Evolutionary conservation across 2,113 vertebrate species (phyloP).

Genomic region (Pao palembangensis): DNA sequence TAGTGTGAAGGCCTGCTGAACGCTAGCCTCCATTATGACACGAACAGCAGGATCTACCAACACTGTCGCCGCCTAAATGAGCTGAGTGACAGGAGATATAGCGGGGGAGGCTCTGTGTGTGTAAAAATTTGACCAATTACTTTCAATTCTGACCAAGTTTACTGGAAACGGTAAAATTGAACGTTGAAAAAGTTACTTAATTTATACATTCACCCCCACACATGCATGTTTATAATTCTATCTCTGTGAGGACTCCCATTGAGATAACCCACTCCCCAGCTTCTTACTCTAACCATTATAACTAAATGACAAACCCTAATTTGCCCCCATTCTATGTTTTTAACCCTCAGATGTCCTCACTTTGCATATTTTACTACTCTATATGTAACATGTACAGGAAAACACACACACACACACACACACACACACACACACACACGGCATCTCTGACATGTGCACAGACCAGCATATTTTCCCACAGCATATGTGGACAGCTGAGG

Average conservation of each 20-base stretch:
- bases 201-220: neutral
- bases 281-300: no score
- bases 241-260: no score
- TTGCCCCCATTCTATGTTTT: no score
- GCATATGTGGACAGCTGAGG: constrained; percentile 33
- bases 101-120: constrained; percentile 18
- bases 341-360: no score
- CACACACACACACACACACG: constrained; percentile 3
- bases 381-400: neutral
- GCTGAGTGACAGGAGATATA: constrained; percentile 22
- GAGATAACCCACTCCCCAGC: no score
- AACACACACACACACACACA: neutral
- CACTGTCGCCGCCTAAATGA: neutral
- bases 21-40: neutral
- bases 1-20: neutral
- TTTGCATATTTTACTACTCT: no score
- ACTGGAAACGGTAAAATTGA: no score
- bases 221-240: neutral
- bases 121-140: no score
- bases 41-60: constrained; percentile 9
- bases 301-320: no score
- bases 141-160: no score
- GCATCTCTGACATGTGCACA: neutral
- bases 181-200: no score
- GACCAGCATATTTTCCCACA: constrained; percentile 40